A percentile compares a stretch with the other conserved stretches of the same genome.
These are phyloP conservation scores for Parambassis ranga DNA, from an alignment of 2,797 vertebrate species.

Conservation along the genomic window DNA sequence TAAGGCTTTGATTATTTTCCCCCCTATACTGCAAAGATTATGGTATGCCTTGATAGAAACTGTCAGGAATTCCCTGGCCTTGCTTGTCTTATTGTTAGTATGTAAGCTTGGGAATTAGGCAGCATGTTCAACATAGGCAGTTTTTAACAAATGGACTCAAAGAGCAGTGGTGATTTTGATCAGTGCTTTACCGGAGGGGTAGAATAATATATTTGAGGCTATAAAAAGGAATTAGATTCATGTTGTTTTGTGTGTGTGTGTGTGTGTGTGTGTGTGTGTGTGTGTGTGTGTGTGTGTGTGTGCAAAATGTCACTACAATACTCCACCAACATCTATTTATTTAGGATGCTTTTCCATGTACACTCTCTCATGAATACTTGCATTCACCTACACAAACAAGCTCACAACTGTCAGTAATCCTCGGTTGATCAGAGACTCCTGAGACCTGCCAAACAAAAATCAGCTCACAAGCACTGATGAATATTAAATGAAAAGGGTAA, in stretches of 20 bases:
- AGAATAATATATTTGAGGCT: slow-evolving; percentile 1
- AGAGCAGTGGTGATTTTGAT: slow-evolving; percentile 11
- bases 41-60: background rate
- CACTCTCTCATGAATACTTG: slow-evolving; percentile 4
- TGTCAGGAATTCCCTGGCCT: slow-evolving; percentile 19
- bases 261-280: too few species aligned
- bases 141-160: slow-evolving; percentile 21
- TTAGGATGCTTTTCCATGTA: background rate
- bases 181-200: slow-evolving; percentile 17
- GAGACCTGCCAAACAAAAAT: slow-evolving; percentile 61
- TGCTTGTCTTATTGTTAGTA: slow-evolving; percentile 13
- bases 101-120: background rate
- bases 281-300: too few species aligned
- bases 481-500: slow-evolving; percentile 68
- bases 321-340: too few species aligned
- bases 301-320: too few species aligned
- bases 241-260: background rate
- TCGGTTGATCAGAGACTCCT: slow-evolving; percentile 34
- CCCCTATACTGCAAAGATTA: background rate
- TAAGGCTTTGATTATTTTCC: slow-evolving; percentile 1
- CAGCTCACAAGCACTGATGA: slow-evolving; percentile 51
- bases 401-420: slow-evolving; percentile 33
- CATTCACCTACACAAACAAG: slow-evolving; percentile 11
- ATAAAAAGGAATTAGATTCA: slow-evolving; percentile 11
- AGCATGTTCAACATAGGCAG: slow-evolving; percentile 3